These are phyloP conservation scores for Anthonomus grandis DNA, from an alignment of 1,140 invertebrate genomes.

Conservation along the genomic window DNA sequence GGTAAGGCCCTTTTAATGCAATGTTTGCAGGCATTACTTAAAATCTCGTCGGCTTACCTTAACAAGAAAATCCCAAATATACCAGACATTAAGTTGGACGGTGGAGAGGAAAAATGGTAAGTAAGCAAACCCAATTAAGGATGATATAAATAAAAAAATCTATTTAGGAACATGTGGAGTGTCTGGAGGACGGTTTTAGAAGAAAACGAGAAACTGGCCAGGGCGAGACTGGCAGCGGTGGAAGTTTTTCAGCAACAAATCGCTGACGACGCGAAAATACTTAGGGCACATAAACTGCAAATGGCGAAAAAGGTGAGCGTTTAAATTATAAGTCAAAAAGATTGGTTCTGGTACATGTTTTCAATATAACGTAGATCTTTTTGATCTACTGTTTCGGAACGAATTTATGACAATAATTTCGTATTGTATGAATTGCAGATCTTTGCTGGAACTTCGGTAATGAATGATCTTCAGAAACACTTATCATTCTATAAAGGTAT, in stretches of 20 bases:
- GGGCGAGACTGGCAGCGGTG: constrained; percentile 84
- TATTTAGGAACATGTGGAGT: constrained; percentile 89
- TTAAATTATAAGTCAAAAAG: not conserved
- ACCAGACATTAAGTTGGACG: constrained; percentile 82
- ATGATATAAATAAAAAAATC: constrained; percentile 1
- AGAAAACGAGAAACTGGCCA: constrained; percentile 91
- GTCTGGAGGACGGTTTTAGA: constrained; percentile 93
- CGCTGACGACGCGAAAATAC: constrained; percentile 84
- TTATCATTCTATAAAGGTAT: too few species aligned
- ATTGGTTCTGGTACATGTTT: too few species aligned
- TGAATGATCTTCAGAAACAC: too few species aligned
- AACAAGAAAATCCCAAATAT: constrained; percentile 91
- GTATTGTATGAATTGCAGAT: too few species aligned
- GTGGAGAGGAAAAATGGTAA: constrained; percentile 86
- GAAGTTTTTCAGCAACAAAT: constrained; percentile 93
- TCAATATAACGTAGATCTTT: too few species aligned
- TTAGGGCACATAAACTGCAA: constrained; percentile 79
- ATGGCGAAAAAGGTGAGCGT: constrained; percentile 77
- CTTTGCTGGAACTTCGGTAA: too few species aligned
- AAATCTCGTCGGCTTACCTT: constrained; percentile 85
- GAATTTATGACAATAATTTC: too few species aligned
- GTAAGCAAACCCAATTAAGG: constrained; percentile 25
- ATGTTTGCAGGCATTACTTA: constrained; percentile 73
- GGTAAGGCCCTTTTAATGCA: constrained; percentile 26
- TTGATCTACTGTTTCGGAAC: too few species aligned